A percentile compares a stretch with the other conserved stretches of the same genome.
Evolutionary conservation across 1,140 invertebrate genomes (phyloP).

Genomic region (Nasonia giraulti): DNA sequence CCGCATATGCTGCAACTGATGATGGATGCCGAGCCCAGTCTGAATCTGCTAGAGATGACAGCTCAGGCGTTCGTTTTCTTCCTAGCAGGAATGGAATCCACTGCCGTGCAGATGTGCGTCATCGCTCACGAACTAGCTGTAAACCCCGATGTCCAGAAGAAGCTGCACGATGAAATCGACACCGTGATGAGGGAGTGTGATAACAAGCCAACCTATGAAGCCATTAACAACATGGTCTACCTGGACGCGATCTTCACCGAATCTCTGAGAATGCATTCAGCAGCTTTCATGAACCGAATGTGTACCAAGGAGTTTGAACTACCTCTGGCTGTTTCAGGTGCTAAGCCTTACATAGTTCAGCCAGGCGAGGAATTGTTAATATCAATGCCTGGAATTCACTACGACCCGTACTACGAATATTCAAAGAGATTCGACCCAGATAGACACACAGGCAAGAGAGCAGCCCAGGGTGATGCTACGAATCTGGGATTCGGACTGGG

Average conservation of each 20-base stretch:
- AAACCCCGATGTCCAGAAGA: conserved; percentile 74
- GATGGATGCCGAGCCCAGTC: conserved; percentile 58
- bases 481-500: conserved; percentile 77
- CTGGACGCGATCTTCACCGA: conserved; percentile 67
- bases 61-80: conserved; percentile 68
- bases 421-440: conserved; percentile 75
- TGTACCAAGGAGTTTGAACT: conserved; percentile 66
- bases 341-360: conserved; percentile 49
- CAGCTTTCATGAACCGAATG: conserved; percentile 73
- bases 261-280: conserved; percentile 75
- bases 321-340: conserved; percentile 40
- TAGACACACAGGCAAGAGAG: conserved; percentile 73
- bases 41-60: conserved; percentile 45
- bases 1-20: conserved; percentile 66
- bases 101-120: conserved; percentile 66
- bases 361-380: conserved; percentile 65
- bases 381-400: conserved; percentile 74
- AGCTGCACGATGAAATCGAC: conserved; percentile 67
- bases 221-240: conserved; percentile 55
- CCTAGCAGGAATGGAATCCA: conserved; percentile 67
- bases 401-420: conserved; percentile 72
- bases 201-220: conserved; percentile 57
- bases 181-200: conserved; percentile 54
- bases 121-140: conserved; percentile 71
- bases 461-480: conserved; percentile 58